Evolutionary conservation across 1,140 invertebrate genomes (phyloP).

Genomic region (Pseudomyrmex dendroicus): DNA sequence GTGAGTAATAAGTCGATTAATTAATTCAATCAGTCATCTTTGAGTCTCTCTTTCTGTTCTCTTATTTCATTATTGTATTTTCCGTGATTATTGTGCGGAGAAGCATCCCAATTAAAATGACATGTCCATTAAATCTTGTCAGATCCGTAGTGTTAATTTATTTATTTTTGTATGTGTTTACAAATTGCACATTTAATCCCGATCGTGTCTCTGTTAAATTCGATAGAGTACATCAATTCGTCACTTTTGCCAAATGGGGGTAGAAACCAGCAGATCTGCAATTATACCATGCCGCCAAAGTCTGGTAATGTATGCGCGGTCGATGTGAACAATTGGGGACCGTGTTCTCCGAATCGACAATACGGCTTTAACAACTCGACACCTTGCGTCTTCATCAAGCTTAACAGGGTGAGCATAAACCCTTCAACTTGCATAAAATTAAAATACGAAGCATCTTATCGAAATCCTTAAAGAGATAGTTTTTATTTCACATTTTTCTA

Average conservation of each 20-base stretch:
- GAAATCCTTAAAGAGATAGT: too few species aligned
- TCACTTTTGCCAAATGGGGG: conserved; percentile 85
- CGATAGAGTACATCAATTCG: conserved; percentile 87
- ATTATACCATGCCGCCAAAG: conserved; percentile 86
- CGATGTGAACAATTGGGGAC: conserved; percentile 87
- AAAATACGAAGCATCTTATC: too few species aligned
- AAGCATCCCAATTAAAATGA: too few species aligned
- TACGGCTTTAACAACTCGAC: conserved; percentile 90
- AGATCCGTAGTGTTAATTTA: not conserved
- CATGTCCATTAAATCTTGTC: too few species aligned
- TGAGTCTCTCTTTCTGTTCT: too few species aligned
- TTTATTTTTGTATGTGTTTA: not conserved
- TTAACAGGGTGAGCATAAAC: conserved; percentile 89
- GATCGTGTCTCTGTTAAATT: not conserved
- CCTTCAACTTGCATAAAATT: not conserved
- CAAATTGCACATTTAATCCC: not conserved
- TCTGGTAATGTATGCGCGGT: conserved; percentile 90
- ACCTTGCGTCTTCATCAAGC: conserved; percentile 94
- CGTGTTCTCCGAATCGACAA: conserved; percentile 87
- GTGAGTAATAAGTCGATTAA: conserved; percentile 85
- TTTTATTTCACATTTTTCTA: too few species aligned
- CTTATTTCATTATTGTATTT: too few species aligned
- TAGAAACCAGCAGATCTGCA: conserved; percentile 89
- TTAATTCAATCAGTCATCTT: too few species aligned
- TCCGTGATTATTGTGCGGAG: too few species aligned